Conservation (phyloP, 2,113 vertebrate species). For the Balaeniceps rex region DNA sequence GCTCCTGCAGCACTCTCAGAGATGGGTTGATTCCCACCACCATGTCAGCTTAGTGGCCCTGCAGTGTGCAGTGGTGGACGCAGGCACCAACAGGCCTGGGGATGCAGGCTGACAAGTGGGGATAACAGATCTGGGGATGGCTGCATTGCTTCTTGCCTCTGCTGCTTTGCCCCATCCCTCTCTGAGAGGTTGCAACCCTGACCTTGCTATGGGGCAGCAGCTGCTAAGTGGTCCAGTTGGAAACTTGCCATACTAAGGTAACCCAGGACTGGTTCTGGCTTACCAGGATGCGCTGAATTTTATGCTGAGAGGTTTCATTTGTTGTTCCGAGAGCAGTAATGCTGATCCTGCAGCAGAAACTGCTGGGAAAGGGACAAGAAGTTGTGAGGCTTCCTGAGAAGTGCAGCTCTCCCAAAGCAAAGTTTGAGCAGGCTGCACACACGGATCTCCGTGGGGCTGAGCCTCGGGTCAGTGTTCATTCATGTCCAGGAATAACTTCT, state of each 20-base stretch:
- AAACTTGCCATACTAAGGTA: not conserved
- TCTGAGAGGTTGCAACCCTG: not conserved
- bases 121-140: not conserved
- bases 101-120: fast-evolving
- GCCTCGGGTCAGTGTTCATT: not conserved
- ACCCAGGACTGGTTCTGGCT: not conserved
- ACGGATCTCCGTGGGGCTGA: not conserved
- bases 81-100: not conserved
- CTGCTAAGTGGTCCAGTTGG: not conserved
- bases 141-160: not conserved
- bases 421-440: not conserved
- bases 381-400: not conserved
- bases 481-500: not conserved
- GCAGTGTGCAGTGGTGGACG: not conserved
- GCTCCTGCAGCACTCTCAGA: not conserved
- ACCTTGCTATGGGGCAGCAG: not conserved
- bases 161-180: not conserved
- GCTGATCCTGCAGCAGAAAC: not conserved
- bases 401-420: fast-evolving
- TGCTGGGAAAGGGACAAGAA: not conserved
- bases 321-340: not conserved
- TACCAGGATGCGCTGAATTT: not conserved
- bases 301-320: not conserved
- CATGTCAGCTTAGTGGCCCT: not conserved
- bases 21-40: not conserved